Evolutionary conservation across 2,113 vertebrate species (phyloP).

Genomic region (Cercocebus atys): DNA sequence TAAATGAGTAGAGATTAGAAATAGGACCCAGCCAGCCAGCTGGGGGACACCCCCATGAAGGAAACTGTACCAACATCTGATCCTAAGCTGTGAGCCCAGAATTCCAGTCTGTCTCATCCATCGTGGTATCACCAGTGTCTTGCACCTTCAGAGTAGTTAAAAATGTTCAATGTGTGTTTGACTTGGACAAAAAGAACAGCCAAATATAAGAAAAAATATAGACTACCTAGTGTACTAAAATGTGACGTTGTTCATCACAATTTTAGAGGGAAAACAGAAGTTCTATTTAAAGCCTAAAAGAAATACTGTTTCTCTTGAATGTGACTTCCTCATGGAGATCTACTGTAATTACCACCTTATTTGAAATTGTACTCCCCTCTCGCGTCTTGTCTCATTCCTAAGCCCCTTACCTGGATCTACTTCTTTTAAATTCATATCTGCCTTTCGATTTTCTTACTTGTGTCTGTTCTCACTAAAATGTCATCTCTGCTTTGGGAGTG

Average conservation of each 20-base stretch:
- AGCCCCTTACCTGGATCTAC: rapidly evolving
- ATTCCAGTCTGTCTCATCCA: rapidly evolving
- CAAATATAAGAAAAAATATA: not conserved
- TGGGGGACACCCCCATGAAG: rapidly evolving
- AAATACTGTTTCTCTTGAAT: not conserved
- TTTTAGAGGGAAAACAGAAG: not conserved
- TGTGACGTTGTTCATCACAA: too few species aligned
- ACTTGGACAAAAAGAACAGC: not conserved
- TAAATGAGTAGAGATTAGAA: not conserved
- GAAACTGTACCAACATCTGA: not conserved
- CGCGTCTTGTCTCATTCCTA: rapidly evolving
- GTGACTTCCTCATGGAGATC: rapidly evolving
- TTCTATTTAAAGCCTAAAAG: not conserved
- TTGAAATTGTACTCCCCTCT: not conserved
- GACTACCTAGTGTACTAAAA: not conserved
- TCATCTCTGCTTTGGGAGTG: not conserved
- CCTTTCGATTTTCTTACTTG: not conserved
- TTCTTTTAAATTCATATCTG: too few species aligned
- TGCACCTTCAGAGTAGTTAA: too few species aligned
- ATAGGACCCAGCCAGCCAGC: rapidly evolving
- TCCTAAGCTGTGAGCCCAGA: too few species aligned
- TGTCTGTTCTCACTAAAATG: rapidly evolving
- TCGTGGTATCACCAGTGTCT: rapidly evolving
- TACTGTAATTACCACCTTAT: too few species aligned
- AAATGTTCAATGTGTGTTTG: not conserved